phyloP scores from a whole-genome alignment of 2,888 invertebrate species.

The Eugnorisma glareosa region DNA sequence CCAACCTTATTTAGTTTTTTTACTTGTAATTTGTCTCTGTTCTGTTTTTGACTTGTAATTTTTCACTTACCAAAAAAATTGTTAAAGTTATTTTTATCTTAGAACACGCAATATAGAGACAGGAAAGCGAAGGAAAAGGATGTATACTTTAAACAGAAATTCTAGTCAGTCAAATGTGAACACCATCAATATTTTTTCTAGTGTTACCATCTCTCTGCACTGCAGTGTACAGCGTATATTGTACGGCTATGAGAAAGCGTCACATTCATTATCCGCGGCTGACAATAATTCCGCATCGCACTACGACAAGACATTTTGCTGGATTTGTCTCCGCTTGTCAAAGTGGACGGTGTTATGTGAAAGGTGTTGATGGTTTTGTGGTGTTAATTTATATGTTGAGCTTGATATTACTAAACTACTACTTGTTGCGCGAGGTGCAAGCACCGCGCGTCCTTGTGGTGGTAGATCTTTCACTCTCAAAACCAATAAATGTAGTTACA shows the following conservation, averaged over 20 bases:
- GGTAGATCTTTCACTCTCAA: too few species aligned
- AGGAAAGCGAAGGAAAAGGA: background rate
- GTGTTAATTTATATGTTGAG: background rate
- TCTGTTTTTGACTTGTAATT: background rate
- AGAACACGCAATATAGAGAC: background rate
- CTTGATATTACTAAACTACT: too few species aligned
- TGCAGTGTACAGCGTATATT: slow-evolving; percentile 63
- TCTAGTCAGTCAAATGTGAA: background rate
- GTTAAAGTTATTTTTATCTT: background rate
- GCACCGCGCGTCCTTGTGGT: too few species aligned
- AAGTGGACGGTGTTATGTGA: slow-evolving; percentile 72
- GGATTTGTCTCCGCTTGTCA: slow-evolving; percentile 80
- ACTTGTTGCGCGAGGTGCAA: too few species aligned
- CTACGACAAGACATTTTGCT: slow-evolving; percentile 81
- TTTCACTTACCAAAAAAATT: background rate
- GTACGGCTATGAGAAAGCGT: slow-evolving; percentile 73
- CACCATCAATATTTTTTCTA: background rate
- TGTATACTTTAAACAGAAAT: background rate
- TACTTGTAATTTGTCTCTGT: too few species aligned
- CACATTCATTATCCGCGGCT: slow-evolving; percentile 77
- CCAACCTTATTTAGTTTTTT: background rate
- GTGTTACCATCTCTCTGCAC: slow-evolving; percentile 39
- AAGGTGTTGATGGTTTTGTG: background rate
- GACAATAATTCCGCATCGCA: slow-evolving; percentile 83
- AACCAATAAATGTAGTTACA: too few species aligned